These are phyloP conservation scores for Rhingia campestris DNA, from an alignment of 2,888 invertebrate species.

Conservation along the genomic window DNA sequence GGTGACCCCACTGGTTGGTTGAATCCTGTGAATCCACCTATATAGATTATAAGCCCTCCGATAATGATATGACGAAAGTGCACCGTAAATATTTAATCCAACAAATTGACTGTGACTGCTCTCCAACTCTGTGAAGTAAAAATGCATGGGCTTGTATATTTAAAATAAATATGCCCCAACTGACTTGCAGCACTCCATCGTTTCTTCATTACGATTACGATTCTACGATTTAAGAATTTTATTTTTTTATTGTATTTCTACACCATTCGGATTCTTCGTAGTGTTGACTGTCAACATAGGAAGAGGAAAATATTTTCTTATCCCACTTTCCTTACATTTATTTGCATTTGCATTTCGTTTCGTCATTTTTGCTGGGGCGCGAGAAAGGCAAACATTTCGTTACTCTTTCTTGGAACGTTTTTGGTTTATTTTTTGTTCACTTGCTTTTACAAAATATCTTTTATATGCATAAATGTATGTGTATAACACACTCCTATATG, in stretches of 20 bases:
- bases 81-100: too few species aligned
- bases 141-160: slow-evolving; percentile 8
- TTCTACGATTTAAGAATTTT: slow-evolving; percentile 7
- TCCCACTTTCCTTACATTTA: slow-evolving; percentile 46
- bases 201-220: slow-evolving; percentile 11
- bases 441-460: neutral
- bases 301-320: slow-evolving; percentile 62
- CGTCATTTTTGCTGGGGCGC: slow-evolving; percentile 58
- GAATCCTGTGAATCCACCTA: too few species aligned
- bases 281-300: slow-evolving; percentile 66
- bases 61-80: too few species aligned
- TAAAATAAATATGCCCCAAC: slow-evolving; percentile 29
- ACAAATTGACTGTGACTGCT: too few species aligned
- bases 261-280: slow-evolving; percentile 12
- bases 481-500: slow-evolving; percentile 3
- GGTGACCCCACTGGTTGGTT: too few species aligned
- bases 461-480: neutral
- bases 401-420: slow-evolving; percentile 23
- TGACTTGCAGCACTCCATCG: neutral
- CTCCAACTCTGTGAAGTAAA: neutral
- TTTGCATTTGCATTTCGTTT: slow-evolving; percentile 51
- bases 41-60: too few species aligned
- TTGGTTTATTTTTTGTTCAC: neutral
- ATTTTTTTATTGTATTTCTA: slow-evolving; percentile 13
- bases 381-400: slow-evolving; percentile 68